Conservation (phyloP, 2,797 vertebrate genomes). For the Lithobates pipiens region DNA sequence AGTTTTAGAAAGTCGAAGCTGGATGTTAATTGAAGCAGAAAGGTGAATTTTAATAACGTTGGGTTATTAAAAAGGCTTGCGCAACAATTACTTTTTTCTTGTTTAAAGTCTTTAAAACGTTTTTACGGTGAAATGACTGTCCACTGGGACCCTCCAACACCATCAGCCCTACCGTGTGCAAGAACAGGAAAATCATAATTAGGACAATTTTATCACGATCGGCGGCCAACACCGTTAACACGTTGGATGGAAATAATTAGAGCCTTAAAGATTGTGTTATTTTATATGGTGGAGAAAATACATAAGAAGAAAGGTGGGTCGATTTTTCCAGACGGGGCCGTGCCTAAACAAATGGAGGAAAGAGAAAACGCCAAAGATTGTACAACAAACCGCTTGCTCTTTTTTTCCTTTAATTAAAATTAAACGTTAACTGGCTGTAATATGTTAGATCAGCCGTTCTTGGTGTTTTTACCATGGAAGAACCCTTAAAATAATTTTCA, state of each 20-base stretch:
- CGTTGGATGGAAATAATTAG: conserved; percentile 51
- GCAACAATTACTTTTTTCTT: too few relatives aligned
- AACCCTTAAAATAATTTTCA: too few relatives aligned
- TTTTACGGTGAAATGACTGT: conserved; percentile 28
- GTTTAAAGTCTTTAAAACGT: not conserved
- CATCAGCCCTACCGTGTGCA: not conserved
- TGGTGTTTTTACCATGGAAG: too few relatives aligned
- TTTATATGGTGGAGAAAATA: conserved; percentile 30
- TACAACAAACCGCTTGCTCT: not conserved
- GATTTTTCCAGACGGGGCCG: not conserved
- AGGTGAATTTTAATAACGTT: too few relatives aligned
- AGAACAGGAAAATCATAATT: conserved; percentile 36
- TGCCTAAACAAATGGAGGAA: not conserved
- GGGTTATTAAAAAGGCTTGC: too few relatives aligned
- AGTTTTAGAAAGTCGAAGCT: too few relatives aligned
- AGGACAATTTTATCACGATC: conserved; percentile 26
- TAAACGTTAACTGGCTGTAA: not conserved
- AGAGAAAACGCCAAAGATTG: not conserved
- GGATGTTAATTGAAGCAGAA: too few relatives aligned
- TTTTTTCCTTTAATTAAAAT: not conserved
- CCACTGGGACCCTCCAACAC: conserved; percentile 32
- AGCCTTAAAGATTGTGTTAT: conserved; percentile 27
- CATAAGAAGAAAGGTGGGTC: conserved; percentile 1
- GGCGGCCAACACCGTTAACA: conserved; percentile 30
- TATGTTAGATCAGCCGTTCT: not conserved